Base-by-base conservation (phyloP, 2,888 invertebrate species). In the Serripes groenlandicus region DNA sequence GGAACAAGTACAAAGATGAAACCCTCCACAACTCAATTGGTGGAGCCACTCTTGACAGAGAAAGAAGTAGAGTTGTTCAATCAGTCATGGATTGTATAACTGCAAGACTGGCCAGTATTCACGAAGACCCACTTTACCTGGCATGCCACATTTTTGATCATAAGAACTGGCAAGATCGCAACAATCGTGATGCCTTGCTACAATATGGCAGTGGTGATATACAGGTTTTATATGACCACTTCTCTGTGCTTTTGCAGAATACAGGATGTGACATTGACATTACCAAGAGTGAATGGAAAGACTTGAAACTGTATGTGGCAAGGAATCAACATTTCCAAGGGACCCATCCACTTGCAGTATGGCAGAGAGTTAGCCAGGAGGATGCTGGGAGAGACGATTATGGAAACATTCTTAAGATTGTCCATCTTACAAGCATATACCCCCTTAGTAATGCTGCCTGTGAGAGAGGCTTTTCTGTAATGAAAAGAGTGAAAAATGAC, bases 361-460 rank as follows among this genome's bases (percentile, higher is more conserved):
- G 71, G 74, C 74, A 78, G 35, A 9, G 54, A 23, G 68, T 75
- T 23, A 75, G 78, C n/a, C 78, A 81, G 37, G 58, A 70, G 54
- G 78, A 83, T 69, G 9, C 54, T 23, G 78, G 73, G 18, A 80
- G 72, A 42, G 62, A 60, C 0, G 83, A 83, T 21, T 83, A 60
- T 54, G 68, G 28, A 32, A 73, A 86, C 32, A 86, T 81, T 18
- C 68, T 83, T 52, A 76, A 66, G 54, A 71, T 83, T 21, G n/a
- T n/a, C n/a, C 76, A 79, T 52, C 56, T 81, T 11, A 77, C 81
- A 58, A 79, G 52, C 64, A 49, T 86, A 1, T 68, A 70, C 15
- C 83, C 86, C 4, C 68, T 86, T 21, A 68, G 75, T 1, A 83
- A 83, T 83, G 77, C 79, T 18, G 37, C 74, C 5, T 83, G 77